Percentiles rank a stretch among this genome's conserved stretches.
phyloP scores from a whole-genome alignment of 2,888 invertebrate species.

The Amblyjoppa proteus region DNA sequence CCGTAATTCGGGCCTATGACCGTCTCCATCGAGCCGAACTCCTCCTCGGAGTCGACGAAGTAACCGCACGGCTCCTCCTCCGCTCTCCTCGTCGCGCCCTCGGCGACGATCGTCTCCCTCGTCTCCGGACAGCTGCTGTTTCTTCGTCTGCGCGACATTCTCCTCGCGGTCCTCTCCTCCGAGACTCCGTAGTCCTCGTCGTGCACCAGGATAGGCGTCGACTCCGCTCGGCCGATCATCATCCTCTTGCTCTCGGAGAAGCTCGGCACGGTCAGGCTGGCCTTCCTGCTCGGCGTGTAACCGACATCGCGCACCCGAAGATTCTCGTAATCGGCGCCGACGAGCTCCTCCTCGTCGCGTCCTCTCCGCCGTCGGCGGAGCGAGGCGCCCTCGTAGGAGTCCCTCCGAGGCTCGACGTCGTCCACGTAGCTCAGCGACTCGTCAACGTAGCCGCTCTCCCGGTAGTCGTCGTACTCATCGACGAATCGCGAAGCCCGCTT shows the following conservation, averaged over 20 bases:
- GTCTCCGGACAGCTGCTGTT: constrained; percentile 80
- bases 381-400: constrained; percentile 49
- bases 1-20: constrained; percentile 78
- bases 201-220: constrained; percentile 80
- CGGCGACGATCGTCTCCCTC: constrained; percentile 67
- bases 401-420: constrained; percentile 12
- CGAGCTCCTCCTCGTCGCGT: constrained; percentile 42
- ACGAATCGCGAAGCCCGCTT: constrained; percentile 36
- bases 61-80: constrained; percentile 61
- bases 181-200: constrained; percentile 74
- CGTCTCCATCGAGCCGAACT: constrained; percentile 83
- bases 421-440: constrained; percentile 50
- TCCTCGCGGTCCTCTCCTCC: constrained; percentile 67
- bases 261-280: constrained; percentile 71
- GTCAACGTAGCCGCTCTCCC: constrained; percentile 47
- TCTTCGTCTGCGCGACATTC: constrained; percentile 76
- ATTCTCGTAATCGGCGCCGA: constrained; percentile 74
- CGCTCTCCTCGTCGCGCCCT: constrained; percentile 11
- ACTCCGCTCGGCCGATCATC: constrained; percentile 80
- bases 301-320: constrained; percentile 67
- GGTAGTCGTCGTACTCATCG: constrained; percentile 34
- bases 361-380: constrained; percentile 70
- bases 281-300: constrained; percentile 47
- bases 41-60: constrained; percentile 80
- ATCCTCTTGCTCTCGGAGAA: constrained; percentile 74